Base-by-base conservation (phyloP, 2,888 invertebrate genomes). In the Notocelia uddmanniana region DNA sequence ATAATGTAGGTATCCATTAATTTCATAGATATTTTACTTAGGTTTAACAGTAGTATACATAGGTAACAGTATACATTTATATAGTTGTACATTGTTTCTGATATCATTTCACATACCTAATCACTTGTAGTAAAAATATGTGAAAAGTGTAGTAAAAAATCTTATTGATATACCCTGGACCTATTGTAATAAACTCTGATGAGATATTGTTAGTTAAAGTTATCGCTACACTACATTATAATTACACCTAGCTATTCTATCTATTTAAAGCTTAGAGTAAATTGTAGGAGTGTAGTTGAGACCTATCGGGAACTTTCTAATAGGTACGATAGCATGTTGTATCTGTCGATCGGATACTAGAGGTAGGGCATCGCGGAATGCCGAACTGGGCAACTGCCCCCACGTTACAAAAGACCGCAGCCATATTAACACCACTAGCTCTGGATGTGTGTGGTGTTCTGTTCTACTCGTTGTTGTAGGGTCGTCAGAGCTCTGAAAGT, bases 241-340 rank as follows among this genome's bases (percentile, higher is more conserved):
- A 54, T 54, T 15, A 54, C 8, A 23, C 23, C 23, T 13, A 19
- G 13, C 23, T 13, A 19, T 10, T 1, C 54, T 11, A 15, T 2
- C 13, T 3, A 3, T 6, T 23, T 26, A 23, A 54, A 23, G 15
- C 54, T 15, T 15, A 13, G 52, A 54, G 26, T 15, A 54, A 26
- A 23, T 26, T 54, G 54, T 54, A 54, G 23, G 54, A 23, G 23
- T 21, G 21, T 19, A 19, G 1, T 54, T 54, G 26, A 54, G 54
- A 23, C 5, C 54, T 26, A 54, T 54, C 54, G 26, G 23, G 8
- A 52, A 54, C 54, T 54, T 54, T 54, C 54, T 54, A 54, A 54
- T 54, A 41, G 1, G 23, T 13, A 15, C 15, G 23, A 15, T 23
- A 41, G 13, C 5, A 13, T 41, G 5, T 5, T 15, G 13, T 15